A percentile compares a stretch with the other conserved stretches of the same genome.
phyloP scores from a whole-genome alignment of 2,113 vertebrate genomes.

The Periophthalmodon schlosseri region DNA sequence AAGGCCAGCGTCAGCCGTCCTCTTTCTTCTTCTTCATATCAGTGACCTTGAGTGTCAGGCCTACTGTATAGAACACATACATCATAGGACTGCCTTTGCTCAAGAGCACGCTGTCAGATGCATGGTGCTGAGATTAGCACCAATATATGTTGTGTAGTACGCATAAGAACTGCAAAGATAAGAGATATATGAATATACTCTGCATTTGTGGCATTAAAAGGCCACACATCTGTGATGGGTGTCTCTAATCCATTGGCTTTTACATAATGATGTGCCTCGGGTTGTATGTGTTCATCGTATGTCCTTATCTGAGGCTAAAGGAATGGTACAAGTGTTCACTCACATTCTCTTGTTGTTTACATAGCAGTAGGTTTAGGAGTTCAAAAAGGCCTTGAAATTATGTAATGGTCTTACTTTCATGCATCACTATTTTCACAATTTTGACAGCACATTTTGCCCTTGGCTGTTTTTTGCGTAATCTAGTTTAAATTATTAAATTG shows the following conservation, averaged over 20 bases:
- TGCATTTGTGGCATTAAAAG: not conserved
- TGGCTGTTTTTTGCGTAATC: not conserved
- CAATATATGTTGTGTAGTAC: conserved; percentile 5
- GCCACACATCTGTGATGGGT: conserved; percentile 34
- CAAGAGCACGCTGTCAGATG: conserved; percentile 31
- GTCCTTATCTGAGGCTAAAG: not conserved
- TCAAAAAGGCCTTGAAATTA: conserved; percentile 15
- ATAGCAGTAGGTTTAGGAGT: conserved; percentile 9
- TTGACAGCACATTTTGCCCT: not conserved
- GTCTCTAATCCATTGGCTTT: not conserved
- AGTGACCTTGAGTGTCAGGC: conserved; percentile 49
- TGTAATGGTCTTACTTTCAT: conserved; percentile 10
- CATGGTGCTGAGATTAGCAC: conserved; percentile 27
- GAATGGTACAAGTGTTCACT: conserved; percentile 30
- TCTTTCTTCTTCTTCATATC: conserved; percentile 29
- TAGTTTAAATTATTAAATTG: not conserved
- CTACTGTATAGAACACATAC: conserved; percentile 34
- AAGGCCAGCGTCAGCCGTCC: conserved; percentile 25
- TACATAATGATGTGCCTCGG: conserved; percentile 12
- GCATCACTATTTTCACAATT: conserved; percentile 10
- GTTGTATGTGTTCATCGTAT: conserved; percentile 15
- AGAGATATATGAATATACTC: conserved; percentile 1
- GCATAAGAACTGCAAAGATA: not conserved
- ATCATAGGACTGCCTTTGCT: conserved; percentile 29
- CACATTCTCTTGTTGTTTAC: conserved; percentile 13